Evolutionary conservation across 1,140 invertebrate genomes (phyloP).

Genomic region (Drosophila aff.): DNA sequence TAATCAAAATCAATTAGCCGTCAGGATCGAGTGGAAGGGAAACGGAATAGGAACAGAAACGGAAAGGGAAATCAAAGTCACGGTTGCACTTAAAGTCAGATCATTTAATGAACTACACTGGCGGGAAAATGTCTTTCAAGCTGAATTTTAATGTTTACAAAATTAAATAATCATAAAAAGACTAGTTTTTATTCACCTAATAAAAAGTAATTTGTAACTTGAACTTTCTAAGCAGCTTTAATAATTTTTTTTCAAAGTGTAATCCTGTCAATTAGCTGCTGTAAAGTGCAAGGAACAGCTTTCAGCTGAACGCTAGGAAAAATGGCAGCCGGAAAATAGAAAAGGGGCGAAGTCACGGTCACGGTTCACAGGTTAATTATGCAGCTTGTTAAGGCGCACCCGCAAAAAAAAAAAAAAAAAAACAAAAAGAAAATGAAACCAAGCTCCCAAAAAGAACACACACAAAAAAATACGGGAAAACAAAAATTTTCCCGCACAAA

Average conservation of each 20-base stretch:
- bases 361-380: conserved; percentile 53
- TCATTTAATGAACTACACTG: conserved; percentile 7
- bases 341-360: conserved; percentile 29
- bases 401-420: neutral
- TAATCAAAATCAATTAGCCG: conserved; percentile 16
- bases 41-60: neutral
- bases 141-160: neutral
- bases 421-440: neutral
- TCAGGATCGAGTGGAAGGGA: conserved; percentile 4
- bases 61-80: conserved; percentile 27
- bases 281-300: conserved; percentile 12
- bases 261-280: conserved; percentile 7
- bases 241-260: neutral
- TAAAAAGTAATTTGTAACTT: neutral
- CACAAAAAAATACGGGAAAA: conserved; percentile 3
- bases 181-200: neutral
- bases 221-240: neutral
- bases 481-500: conserved; percentile 5
- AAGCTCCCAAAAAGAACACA: conserved; percentile 11
- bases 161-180: neutral
- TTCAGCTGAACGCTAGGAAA: neutral
- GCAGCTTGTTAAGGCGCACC: conserved; percentile 49
- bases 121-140: neutral
- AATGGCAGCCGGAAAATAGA: conserved; percentile 14
- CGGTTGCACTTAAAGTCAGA: conserved; percentile 8